phyloP scores from a whole-genome alignment of 2,888 invertebrate species.

The Petrolisthes cinctipes region DNA sequence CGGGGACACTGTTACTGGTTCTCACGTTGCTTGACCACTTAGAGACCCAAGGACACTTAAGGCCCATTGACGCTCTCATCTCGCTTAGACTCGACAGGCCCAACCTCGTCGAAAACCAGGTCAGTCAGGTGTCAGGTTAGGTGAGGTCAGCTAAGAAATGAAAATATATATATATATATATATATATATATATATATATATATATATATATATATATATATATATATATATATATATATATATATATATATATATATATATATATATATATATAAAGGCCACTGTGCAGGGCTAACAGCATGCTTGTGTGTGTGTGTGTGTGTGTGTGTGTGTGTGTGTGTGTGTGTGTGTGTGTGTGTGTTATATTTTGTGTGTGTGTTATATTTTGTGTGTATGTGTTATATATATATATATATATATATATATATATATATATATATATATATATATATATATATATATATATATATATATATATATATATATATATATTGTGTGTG shows the following conservation, averaged over 20 bases:
- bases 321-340: no score
- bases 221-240: no score
- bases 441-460: no score
- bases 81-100: slow-evolving; percentile 16
- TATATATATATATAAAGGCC: no score
- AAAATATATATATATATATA: neutral
- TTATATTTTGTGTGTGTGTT: no score
- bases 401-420: neutral
- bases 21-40: slow-evolving; percentile 27
- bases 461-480: no score
- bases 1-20: slow-evolving; percentile 23
- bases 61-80: neutral
- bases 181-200: neutral
- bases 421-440: no score
- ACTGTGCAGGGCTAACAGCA: no score
- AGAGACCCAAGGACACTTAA: neutral
- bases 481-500: neutral
- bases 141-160: neutral
- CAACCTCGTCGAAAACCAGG: slow-evolving; percentile 44
- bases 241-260: neutral
- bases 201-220: no score
- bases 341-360: no score
- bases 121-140: neutral
- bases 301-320: no score
- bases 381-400: no score